Evolutionary conservation across 2,888 invertebrate genomes (phyloP).

Genomic region (Hyposoter dolosus): DNA sequence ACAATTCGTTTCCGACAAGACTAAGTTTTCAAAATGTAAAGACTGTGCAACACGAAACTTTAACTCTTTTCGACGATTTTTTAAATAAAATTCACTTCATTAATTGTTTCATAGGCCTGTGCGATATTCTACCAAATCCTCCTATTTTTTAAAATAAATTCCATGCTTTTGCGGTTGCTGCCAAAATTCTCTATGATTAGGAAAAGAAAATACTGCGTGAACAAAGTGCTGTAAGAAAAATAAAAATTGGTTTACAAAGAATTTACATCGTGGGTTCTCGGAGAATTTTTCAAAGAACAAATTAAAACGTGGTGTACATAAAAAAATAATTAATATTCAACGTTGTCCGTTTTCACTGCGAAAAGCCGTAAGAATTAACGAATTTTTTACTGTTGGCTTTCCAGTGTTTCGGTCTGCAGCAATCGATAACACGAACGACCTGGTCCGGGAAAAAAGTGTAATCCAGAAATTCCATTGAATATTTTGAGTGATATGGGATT

Average conservation of each 20-base stretch:
- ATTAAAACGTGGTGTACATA: too few species aligned
- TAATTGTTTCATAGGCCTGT: not conserved
- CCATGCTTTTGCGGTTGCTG: not conserved
- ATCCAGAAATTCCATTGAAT: not conserved
- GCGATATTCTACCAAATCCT: not conserved
- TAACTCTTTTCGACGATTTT: slow-evolving; percentile 64
- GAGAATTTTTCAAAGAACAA: too few species aligned
- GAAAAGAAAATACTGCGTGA: not conserved
- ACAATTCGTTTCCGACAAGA: not conserved
- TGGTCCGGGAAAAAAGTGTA: not conserved
- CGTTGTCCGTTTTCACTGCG: too few species aligned
- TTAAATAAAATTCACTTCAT: slow-evolving; percentile 60
- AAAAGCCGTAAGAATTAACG: too few species aligned
- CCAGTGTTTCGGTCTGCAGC: too few species aligned
- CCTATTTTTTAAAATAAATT: not conserved
- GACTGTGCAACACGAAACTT: slow-evolving; percentile 34
- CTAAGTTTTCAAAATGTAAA: slow-evolving; percentile 35
- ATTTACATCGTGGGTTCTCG: too few species aligned
- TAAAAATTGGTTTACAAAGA: not conserved
- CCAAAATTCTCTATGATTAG: not conserved
- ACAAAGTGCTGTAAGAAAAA: not conserved
- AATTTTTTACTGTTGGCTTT: too few species aligned
- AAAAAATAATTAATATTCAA: too few species aligned
- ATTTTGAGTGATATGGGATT: not conserved
- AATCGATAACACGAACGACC: not conserved